Base-by-base conservation (phyloP, 2,797 vertebrate genomes). In the Microchirus variegatus region DNA sequence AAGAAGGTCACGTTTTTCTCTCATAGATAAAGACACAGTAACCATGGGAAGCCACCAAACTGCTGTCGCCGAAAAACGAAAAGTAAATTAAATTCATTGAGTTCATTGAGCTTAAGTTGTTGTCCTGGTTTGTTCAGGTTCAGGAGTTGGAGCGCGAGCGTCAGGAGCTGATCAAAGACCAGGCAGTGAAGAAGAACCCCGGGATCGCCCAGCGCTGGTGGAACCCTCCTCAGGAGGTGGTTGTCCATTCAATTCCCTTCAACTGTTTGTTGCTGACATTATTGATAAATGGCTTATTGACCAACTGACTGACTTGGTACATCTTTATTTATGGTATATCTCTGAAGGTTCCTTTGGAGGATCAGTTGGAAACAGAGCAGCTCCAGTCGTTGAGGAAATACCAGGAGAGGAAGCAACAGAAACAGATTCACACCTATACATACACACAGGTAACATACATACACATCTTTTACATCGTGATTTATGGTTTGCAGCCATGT, bases 111-210 rank as follows among this genome's bases (percentile, higher is more conserved):
- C n/a, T n/a, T n/a, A n/a, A 31, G 31, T 5, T 35, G 10, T 47
- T 38, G 16, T 10, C 12, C 42, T 70, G 37, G 5, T 57, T 40
- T 19, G 11, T 36, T 35, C 73, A 91, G 90, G 90, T 96, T 70
- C 88, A 95, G 18, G 98, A 99, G 87, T 90, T 99, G 80, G 97
- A 99, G 83, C 96, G 93, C n/a, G 97, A 99, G 70, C 94, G 97
- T 40, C 91, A 95, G 54, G 96, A 98, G 57, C 94, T 99, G 52
- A 99, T 99, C 75, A 93, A 86, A 80, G 97, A 94, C 69, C 97
- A 99, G 91, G 98, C 97, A 0, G 95, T 99, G 51, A 99, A 96
- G 92, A 99, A 98, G 66, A 99, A 99, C 38, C 96, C 97, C 0
- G 93, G 86, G 22, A 98, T 98, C 36, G 96, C 96, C 0, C 85